Conservation (phyloP, 2,113 vertebrate species). For the Thalassarche chlororhynchos region DNA sequence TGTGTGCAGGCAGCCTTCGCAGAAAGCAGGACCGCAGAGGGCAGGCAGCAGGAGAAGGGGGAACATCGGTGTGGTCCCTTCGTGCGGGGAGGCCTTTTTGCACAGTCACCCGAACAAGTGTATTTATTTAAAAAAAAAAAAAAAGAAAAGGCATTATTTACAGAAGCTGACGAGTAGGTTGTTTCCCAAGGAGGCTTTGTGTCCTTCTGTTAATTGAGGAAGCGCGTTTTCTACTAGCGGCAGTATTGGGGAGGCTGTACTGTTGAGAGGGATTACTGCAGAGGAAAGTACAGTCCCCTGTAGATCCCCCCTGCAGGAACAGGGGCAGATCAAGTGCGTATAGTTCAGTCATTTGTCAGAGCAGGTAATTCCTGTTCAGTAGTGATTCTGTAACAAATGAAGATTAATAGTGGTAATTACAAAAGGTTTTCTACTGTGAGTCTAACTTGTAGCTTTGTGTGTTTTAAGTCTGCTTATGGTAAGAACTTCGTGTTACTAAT, state of each 20-base stretch:
- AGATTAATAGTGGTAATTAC: neutral
- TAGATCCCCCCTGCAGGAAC: too few species aligned
- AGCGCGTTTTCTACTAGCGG: rapidly evolving
- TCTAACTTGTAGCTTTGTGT: rapidly evolving
- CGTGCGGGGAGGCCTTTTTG: rapidly evolving
- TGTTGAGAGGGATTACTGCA: neutral
- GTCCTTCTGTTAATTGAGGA: too few species aligned
- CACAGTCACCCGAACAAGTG: rapidly evolving
- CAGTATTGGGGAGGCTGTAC: rapidly evolving
- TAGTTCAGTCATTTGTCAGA: neutral
- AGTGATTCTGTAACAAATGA: neutral
- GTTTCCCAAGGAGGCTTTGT: neutral
- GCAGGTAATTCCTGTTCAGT: neutral
- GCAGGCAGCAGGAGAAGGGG: neutral
- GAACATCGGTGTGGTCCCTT: rapidly evolving
- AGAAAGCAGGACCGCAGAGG: neutral
- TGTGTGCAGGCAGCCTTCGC: neutral
- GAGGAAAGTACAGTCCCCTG: too few species aligned
- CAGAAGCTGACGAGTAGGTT: too few species aligned
- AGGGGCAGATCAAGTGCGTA: rapidly evolving
- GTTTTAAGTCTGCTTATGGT: rapidly evolving
- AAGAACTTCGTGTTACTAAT: neutral
- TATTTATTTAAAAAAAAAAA: rapidly evolving
- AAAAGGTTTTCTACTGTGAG: neutral
- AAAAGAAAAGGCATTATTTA: rapidly evolving